A percentile compares a stretch with the other conserved stretches of the same genome.
Conservation (phyloP, 2,113 vertebrate species). For the Periophthalmodon schlosseri region DNA sequence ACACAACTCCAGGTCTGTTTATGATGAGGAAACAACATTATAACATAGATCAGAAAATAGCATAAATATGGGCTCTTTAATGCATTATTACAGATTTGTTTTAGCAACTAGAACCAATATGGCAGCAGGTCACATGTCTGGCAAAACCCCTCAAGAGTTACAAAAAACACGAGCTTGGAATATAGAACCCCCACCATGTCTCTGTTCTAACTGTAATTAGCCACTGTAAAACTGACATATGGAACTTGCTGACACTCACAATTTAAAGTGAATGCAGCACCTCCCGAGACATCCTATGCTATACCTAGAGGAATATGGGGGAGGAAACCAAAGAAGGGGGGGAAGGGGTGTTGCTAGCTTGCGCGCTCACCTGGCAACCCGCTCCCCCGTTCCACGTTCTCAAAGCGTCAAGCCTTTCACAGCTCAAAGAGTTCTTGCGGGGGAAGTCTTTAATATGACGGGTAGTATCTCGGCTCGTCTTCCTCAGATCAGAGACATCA, state of each 20-base stretch:
- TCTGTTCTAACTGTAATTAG: conserved; percentile 56
- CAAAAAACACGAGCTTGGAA: too few species aligned
- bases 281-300: conserved; percentile 47
- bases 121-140: too few species aligned
- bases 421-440: conserved; percentile 55
- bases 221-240: conserved; percentile 69
- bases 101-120: too few species aligned
- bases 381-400: conserved; percentile 25
- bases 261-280: conserved; percentile 65
- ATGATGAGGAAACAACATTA: too few species aligned
- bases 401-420: conserved; percentile 67
- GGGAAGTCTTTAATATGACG: conserved; percentile 62
- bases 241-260: conserved; percentile 62
- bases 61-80: too few species aligned
- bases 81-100: too few species aligned
- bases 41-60: too few species aligned
- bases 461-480: conserved; percentile 50
- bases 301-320: conserved; percentile 39
- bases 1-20: too few species aligned
- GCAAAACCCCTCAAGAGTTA: too few species aligned
- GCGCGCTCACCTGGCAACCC: conserved; percentile 62
- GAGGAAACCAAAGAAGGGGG: background rate
- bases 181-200: background rate
- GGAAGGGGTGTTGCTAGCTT: conserved; percentile 3
- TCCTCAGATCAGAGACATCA: conserved; percentile 69